Evolutionary conservation across 2,888 invertebrate species (phyloP).

Genomic region (Chloroclystis v-ata): DNA sequence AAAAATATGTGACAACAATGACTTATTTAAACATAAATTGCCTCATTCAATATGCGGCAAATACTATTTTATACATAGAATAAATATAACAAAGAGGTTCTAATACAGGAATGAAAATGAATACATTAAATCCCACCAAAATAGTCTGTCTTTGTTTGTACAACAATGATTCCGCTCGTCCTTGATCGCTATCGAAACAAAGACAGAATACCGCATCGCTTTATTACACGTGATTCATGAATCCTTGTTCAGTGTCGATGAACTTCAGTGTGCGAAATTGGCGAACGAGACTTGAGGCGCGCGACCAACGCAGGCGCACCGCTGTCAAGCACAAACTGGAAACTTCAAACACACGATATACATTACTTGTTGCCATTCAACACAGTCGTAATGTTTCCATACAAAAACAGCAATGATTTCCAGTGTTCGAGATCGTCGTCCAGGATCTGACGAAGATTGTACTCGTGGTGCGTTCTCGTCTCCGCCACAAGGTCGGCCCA

Average conservation of each 20-base stretch:
- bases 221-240: constrained; percentile 45
- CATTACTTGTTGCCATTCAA: constrained; percentile 30
- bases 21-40: too few relatives aligned
- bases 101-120: too few relatives aligned
- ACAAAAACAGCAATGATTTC: constrained; percentile 32
- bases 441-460: constrained; percentile 30
- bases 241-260: constrained; percentile 64
- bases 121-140: constrained; percentile 11
- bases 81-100: too few relatives aligned
- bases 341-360: constrained; percentile 19
- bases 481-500: constrained; percentile 72
- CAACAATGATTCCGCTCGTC: constrained; percentile 36
- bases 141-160: constrained; percentile 23
- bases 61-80: too few relatives aligned
- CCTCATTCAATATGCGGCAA: too few relatives aligned
- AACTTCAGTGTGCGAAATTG: constrained; percentile 75
- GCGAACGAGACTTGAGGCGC: constrained; percentile 60
- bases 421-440: constrained; percentile 8
- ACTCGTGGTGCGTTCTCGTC: constrained; percentile 49
- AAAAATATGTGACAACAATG: too few relatives aligned
- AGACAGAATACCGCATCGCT: constrained; percentile 51
- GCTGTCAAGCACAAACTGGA: constrained; percentile 3
- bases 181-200: constrained; percentile 35
- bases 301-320: constrained; percentile 46
- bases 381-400: neutral